phyloP scores from a whole-genome alignment of 2,113 vertebrate genomes.

The Neodon shergylaensis region DNA sequence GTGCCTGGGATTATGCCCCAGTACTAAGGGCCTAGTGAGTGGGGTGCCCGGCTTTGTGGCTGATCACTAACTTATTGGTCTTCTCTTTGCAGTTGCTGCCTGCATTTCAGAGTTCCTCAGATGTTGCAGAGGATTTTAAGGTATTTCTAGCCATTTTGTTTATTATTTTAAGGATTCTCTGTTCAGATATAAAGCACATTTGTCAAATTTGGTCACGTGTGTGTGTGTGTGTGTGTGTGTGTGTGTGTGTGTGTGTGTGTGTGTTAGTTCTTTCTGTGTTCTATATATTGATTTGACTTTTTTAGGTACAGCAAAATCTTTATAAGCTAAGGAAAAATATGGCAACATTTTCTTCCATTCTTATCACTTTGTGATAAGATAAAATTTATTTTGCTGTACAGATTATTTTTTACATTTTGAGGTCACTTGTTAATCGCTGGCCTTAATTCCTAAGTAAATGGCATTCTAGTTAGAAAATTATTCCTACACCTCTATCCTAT shows the following conservation, averaged over 20 bases:
- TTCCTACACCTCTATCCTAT: background rate
- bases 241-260: no score
- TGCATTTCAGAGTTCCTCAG: no score
- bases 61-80: no score
- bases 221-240: no score
- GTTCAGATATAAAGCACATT: background rate
- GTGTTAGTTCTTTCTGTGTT: background rate
- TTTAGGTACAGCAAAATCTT: background rate
- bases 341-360: background rate
- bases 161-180: background rate
- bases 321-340: background rate
- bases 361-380: background rate
- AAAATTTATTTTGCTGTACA: background rate
- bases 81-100: no score
- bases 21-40: no score
- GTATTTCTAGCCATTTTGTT: background rate
- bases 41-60: no score
- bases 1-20: no score
- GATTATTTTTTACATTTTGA: background rate
- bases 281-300: background rate
- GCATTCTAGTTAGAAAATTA: background rate
- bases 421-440: background rate
- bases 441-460: background rate
- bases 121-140: no score
- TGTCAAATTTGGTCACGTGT: background rate